Conservation (phyloP, 2,113 vertebrate species). For the Ivindomyrus marchei region DNA sequence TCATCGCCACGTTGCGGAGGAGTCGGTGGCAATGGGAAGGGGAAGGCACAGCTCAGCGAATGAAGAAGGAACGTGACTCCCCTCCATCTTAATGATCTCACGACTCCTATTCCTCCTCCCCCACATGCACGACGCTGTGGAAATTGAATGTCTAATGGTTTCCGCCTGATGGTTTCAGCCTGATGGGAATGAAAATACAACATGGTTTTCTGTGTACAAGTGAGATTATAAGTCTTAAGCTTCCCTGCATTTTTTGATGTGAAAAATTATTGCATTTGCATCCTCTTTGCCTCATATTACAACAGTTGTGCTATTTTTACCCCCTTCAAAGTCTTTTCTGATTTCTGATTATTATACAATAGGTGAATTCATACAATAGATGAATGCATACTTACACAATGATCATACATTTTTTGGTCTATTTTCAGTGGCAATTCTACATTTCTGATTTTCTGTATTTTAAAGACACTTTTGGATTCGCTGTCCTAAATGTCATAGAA, state of each 20-base stretch:
- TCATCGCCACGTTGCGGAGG: not conserved
- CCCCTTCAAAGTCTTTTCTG: not conserved
- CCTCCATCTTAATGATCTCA: not conserved
- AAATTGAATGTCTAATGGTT: not conserved
- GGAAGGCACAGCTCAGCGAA: not conserved
- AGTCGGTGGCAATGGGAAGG: not conserved
- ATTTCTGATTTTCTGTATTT: not conserved
- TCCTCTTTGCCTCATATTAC: not conserved
- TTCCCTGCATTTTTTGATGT: not conserved
- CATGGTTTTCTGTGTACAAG: not conserved
- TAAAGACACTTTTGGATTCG: not conserved
- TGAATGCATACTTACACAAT: not conserved
- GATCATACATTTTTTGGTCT: not conserved
- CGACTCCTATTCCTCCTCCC: not conserved
- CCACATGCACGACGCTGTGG: not conserved
- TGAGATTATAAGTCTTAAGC: not conserved
- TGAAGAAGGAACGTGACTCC: not conserved
- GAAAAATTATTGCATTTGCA: not conserved
- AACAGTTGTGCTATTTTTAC: not conserved
- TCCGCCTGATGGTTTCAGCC: not conserved
- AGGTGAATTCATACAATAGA: not conserved
- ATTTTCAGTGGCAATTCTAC: not conserved
- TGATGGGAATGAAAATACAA: not conserved
- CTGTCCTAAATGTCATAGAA: not conserved
- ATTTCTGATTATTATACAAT: not conserved